Evolutionary conservation across 1,140 invertebrate species (phyloP).

Genomic region (Choristoneura fumiferana): DNA sequence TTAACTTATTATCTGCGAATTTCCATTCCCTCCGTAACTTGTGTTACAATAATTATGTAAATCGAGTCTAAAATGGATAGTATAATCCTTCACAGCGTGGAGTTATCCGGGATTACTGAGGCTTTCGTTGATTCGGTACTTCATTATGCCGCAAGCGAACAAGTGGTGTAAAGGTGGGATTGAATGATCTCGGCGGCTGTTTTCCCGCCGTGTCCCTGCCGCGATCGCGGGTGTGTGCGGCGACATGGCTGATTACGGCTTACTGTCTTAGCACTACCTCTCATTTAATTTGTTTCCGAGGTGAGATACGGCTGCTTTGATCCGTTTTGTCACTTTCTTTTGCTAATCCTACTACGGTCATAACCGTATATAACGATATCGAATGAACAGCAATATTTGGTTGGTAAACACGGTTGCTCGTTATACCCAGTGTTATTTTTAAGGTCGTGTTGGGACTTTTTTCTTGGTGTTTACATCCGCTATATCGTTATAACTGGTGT

Average conservation of each 20-base stretch:
- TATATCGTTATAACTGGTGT: too few species aligned
- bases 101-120: constrained; percentile 8
- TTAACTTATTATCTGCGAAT: constrained; percentile 13
- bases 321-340: too few species aligned
- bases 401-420: too few species aligned
- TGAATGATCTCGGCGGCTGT: constrained; percentile 6
- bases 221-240: not conserved
- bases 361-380: too few species aligned
- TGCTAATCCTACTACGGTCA: too few species aligned
- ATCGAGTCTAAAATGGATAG: constrained; percentile 11
- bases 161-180: constrained; percentile 8
- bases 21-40: constrained; percentile 11
- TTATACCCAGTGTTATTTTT: too few species aligned
- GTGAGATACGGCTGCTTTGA: too few species aligned
- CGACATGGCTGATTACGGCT: constrained; percentile 4
- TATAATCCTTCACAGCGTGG: not conserved
- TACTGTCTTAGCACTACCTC: not conserved
- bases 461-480: too few species aligned
- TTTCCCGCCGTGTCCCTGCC: not conserved
- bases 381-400: too few species aligned
- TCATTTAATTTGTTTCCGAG: not conserved
- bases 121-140: constrained; percentile 12
- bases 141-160: not conserved
- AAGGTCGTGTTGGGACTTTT: too few species aligned
- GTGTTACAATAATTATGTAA: constrained; percentile 16